Evolutionary conservation across 1,140 invertebrate genomes (phyloP).

Genomic region (Monomorium pharaonis): DNA sequence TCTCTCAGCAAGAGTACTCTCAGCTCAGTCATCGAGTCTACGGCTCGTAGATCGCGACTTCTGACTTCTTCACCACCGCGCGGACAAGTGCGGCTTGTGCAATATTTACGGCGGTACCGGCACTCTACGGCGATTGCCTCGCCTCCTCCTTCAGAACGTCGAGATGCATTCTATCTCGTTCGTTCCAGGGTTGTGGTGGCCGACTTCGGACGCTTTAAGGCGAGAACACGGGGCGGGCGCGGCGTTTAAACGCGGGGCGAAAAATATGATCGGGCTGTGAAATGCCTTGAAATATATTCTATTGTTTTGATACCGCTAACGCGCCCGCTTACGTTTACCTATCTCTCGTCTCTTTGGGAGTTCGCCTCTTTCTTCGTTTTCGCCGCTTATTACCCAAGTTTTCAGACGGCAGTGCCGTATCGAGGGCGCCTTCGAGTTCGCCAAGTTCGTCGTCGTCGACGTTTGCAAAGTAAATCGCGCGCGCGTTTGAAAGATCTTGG

Average conservation of each 20-base stretch:
- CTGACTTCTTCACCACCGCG: slow-evolving; percentile 1
- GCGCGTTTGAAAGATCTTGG: slow-evolving; percentile 56
- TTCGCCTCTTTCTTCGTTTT: slow-evolving; percentile 77
- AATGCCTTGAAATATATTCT: slow-evolving; percentile 66
- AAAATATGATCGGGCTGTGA: slow-evolving; percentile 2
- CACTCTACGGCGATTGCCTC: slow-evolving; percentile 51
- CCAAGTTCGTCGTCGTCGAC: slow-evolving; percentile 69
- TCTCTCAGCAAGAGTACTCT: neutral
- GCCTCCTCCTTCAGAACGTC: slow-evolving; percentile 4
- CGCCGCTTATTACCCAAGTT: slow-evolving; percentile 77
- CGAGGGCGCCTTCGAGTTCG: slow-evolving; percentile 73
- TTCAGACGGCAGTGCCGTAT: slow-evolving; percentile 76
- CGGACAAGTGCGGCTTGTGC: slow-evolving; percentile 40
- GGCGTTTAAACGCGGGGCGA: neutral
- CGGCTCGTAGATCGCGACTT: neutral
- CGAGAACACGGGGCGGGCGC: neutral
- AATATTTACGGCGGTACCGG: slow-evolving; percentile 44
- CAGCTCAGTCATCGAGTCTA: slow-evolving; percentile 15
- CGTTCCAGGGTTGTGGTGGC: neutral
- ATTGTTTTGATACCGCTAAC: slow-evolving; percentile 74
- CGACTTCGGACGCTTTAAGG: too few relatives aligned
- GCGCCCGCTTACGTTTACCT: slow-evolving; percentile 71
- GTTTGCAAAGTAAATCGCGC: slow-evolving; percentile 75
- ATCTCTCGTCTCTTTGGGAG: slow-evolving; percentile 40
- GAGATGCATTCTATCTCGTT: slow-evolving; percentile 31